Percentiles rank a stretch among this genome's conserved stretches.
These are phyloP conservation scores for Polydrusus tereticollis DNA, from an alignment of 2,888 invertebrate species.

Conservation along the genomic window DNA sequence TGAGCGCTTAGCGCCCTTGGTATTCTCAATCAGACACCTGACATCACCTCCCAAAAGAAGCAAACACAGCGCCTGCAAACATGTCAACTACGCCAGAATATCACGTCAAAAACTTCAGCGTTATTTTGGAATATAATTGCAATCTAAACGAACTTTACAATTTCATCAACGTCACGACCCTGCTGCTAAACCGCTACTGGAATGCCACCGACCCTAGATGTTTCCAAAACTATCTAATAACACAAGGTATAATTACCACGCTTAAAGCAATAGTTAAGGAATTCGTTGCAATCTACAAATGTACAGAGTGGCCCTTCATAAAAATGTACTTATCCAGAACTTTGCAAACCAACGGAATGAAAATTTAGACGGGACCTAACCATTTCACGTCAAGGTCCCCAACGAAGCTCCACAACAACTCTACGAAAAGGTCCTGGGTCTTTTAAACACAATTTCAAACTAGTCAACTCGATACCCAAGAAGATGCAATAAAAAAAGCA, in stretches of 20 bases:
- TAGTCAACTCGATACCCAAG: not conserved
- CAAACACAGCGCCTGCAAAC: too few species aligned
- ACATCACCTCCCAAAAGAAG: too few species aligned
- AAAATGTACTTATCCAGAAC: not conserved
- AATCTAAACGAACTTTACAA: not conserved
- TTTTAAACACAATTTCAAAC: not conserved
- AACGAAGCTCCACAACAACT: too few species aligned
- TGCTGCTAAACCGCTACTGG: not conserved
- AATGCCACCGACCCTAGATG: not conserved
- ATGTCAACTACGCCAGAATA: not conserved
- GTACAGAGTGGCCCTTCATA: not conserved
- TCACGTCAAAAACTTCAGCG: not conserved
- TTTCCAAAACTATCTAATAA: not conserved
- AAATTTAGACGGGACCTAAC: too few species aligned
- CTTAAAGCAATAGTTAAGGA: not conserved
- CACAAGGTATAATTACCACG: too few species aligned
- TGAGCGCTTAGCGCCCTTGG: too few species aligned
- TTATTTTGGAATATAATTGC: not conserved
- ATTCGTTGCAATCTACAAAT: not conserved
- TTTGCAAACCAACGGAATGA: not conserved
- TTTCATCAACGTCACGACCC: not conserved
- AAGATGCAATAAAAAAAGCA: not conserved
- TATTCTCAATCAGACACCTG: too few species aligned
- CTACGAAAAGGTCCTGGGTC: too few species aligned
- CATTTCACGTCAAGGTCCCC: too few species aligned